A percentile compares a stretch with the other conserved stretches of the same genome.
Evolutionary conservation across 2,113 vertebrate species (phyloP).

Genomic region (Leuciscus idus): DNA sequence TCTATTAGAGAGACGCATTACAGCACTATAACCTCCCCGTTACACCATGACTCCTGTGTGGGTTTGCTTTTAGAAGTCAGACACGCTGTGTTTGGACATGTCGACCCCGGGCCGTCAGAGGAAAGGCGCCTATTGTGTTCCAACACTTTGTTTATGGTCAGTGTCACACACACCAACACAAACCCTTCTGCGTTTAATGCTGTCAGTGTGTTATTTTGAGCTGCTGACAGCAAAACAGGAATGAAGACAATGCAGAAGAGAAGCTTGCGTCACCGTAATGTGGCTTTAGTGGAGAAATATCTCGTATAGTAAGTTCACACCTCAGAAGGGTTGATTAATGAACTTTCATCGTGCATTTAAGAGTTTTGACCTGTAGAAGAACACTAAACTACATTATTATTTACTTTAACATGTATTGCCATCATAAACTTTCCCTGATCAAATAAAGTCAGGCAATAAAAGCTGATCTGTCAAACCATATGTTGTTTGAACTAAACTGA

Average conservation of each 20-base stretch:
- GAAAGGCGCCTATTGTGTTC: neutral
- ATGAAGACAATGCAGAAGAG: constrained; percentile 17
- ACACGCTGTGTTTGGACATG: neutral
- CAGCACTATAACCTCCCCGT: neutral
- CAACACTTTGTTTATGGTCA: neutral
- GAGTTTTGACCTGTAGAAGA: neutral
- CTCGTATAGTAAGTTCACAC: neutral
- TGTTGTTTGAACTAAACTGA: neutral
- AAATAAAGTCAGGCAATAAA: constrained; percentile 24
- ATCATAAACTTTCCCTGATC: constrained; percentile 9
- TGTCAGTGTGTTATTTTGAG: constrained; percentile 40
- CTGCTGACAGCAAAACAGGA: constrained; percentile 30
- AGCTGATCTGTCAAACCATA: neutral
- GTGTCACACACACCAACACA: constrained; percentile 7
- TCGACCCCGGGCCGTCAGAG: neutral
- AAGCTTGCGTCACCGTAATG: neutral
- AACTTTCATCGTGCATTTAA: neutral
- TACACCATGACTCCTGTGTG: neutral
- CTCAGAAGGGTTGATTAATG: neutral
- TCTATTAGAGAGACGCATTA: neutral
- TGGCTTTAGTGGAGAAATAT: neutral
- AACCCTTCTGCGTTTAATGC: neutral
- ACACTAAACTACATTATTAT: neutral
- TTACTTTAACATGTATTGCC: neutral
- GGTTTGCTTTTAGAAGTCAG: neutral